Conservation (phyloP, 2,797 vertebrate genomes). For the Chelon auratus region DNA sequence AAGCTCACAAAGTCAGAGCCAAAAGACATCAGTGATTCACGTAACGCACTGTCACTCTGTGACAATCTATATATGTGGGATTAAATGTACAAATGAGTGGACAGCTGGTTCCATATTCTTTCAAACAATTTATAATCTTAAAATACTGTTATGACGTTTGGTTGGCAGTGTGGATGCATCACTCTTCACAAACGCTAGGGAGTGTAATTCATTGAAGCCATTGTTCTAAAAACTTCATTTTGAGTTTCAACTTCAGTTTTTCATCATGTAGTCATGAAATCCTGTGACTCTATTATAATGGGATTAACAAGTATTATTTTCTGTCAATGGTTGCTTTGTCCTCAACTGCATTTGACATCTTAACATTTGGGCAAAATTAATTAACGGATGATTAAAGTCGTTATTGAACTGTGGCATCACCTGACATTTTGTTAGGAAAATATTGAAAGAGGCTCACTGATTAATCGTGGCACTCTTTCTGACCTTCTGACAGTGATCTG, state of each 20-base stretch:
- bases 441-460: constrained; percentile 54
- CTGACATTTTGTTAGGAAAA: constrained; percentile 43
- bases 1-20: constrained; percentile 21
- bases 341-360: constrained; percentile 14
- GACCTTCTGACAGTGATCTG: constrained; percentile 71
- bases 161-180: not conserved
- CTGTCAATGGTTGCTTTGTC: constrained; percentile 1
- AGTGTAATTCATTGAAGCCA: not conserved
- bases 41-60: constrained; percentile 6
- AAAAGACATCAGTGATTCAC: constrained; percentile 30
- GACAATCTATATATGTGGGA: constrained; percentile 3
- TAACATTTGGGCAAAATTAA: constrained; percentile 14
- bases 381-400: constrained; percentile 16
- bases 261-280: not conserved
- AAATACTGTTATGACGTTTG: not conserved
- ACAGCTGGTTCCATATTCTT: constrained; percentile 11
- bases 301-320: not conserved
- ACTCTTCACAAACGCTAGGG: not conserved
- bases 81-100: not conserved
- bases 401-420: constrained; percentile 38
- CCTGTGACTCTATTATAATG: not conserved
- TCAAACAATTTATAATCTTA: not conserved
- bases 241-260: too few species aligned
- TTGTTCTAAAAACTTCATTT: not conserved
- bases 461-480: constrained; percentile 60